Base-by-base conservation (phyloP, 2,113 vertebrate genomes). In the Nesospiza acunhae region DNA sequence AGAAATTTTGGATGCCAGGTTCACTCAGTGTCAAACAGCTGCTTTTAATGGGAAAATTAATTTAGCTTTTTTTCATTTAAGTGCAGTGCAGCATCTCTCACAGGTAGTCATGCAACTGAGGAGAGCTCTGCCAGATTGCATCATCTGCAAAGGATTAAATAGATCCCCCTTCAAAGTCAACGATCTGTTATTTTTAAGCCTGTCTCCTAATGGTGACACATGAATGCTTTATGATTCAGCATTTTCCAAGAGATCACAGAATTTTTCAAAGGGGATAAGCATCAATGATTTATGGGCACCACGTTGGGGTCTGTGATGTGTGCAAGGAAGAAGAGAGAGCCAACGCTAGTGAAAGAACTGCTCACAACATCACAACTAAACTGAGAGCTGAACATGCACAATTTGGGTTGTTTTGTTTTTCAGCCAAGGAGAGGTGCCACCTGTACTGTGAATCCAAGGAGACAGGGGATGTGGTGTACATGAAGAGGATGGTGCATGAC, bases 381-480 rank as follows among this genome's bases (percentile, higher is more conserved):
- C 33, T 15, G 47, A 26, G 49, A 70, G 56, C 39, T 79, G 81
- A 84, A 52, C 56, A 26, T 0, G 0, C 33, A 37, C 47, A 26
- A 66, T 62, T 62, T 30, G 67, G 23, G 37, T 44, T 2, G 2
- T 64, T 96, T 89, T 93, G 1, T 83, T 93, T 95, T 94, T 33
- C 95, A 99, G 99, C 98, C 91, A 99, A 99, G 93, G 98, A 99
- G 95, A 98, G 99, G 59, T 99, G 99, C 96, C 98, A 98, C 92
- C 98, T 99, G 83, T 98, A 99, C 76, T 99, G 99, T 3, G 98
- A 99, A 84, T 99, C 99, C 39, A 99, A 98, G 96, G 99, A 99
- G 94, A 99, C 98, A 0, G 97, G 98, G 33, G 98, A 99, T 27
- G 98, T 99, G 87, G 98, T 99, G 31, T 98, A 99, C 88, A 99